Base-by-base conservation (phyloP, 2,797 vertebrate species). In the Artibeus lituratus region DNA sequence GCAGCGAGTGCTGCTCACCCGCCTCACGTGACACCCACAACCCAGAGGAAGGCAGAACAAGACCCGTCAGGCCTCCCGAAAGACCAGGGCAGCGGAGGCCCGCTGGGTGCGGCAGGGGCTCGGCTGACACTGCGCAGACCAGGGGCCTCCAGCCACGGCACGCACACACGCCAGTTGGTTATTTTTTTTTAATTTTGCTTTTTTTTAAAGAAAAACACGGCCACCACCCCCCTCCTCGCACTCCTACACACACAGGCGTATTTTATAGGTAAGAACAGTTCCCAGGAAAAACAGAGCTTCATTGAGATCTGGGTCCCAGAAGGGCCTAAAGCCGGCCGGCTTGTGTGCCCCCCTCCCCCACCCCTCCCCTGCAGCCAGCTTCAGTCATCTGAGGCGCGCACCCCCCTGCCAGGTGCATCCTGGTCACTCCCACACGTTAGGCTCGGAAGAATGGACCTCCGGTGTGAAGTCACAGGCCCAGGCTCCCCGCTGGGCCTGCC, bases 201-300 rank as follows among this genome's bases (percentile, higher is more conserved):
- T 67, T 72, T 92, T 72, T 65, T 12, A 10, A 87, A 73, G 29
- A 49, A 94, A 96, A 62, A 84, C 32, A 89, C 67, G 86, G 39
- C 70, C 67, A 3, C 42, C n/a, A n/a, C 70, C 59, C 21, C 78
- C 24, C 49, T 51, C 59, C 77, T 70, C 32, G 10, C 42, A 44
- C 83, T 69, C 85, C 42, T 18, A 35, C 57, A 84, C 70, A 62
- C 62, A 37, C 9, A 87, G 81, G 29, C 72, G 90, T 73, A 87
- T 93, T 94, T 93, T 84, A 97, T 90, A 92, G 77, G 81, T 93
- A 42, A 93, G 83, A 81, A 57, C 59, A 24, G 35, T 91, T 78
- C 82, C 39, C 53, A 86, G 67, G 76, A 72, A 90, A 87, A 91
- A 89, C 92, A 96, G 95, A 85, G 82, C 69, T 55, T 26, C 92